phyloP scores from a whole-genome alignment of 2,113 vertebrate genomes.

The Gambusia affinis region DNA sequence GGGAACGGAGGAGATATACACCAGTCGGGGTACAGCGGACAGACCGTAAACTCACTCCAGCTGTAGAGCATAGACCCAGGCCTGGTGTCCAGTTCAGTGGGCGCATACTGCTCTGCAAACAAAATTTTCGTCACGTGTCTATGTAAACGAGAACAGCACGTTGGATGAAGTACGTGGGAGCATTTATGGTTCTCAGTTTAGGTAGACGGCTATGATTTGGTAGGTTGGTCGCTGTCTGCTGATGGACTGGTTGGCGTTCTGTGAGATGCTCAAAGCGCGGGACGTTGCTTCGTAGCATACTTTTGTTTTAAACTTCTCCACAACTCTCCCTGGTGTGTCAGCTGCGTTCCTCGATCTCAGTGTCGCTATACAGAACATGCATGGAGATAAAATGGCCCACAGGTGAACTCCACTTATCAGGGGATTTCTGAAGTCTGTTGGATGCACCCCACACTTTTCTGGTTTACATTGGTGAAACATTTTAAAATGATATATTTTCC shows the following conservation, averaged over 20 bases:
- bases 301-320: no score
- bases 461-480: not conserved
- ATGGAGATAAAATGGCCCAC: not conserved
- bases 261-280: not conserved
- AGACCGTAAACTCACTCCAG: not conserved
- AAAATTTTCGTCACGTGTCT: no score
- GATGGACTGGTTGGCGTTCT: not conserved
- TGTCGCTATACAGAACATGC: not conserved
- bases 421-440: not conserved
- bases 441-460: not conserved
- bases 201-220: not conserved
- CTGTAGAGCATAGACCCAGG: not conserved
- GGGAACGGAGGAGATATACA: constrained; percentile 91
- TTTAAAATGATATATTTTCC: not conserved
- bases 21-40: constrained; percentile 87
- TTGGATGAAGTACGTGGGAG: no score
- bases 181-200: not conserved
- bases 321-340: not conserved
- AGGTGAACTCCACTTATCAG: no score
- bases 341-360: not conserved
- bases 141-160: no score
- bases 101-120: no score
- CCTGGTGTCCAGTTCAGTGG: no score
- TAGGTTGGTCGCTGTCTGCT: not conserved
- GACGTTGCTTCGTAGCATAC: no score